Evolutionary conservation across 64 coral and sea anemone genomes (phyloP).

Genomic region (Orbicella faveolata): DNA sequence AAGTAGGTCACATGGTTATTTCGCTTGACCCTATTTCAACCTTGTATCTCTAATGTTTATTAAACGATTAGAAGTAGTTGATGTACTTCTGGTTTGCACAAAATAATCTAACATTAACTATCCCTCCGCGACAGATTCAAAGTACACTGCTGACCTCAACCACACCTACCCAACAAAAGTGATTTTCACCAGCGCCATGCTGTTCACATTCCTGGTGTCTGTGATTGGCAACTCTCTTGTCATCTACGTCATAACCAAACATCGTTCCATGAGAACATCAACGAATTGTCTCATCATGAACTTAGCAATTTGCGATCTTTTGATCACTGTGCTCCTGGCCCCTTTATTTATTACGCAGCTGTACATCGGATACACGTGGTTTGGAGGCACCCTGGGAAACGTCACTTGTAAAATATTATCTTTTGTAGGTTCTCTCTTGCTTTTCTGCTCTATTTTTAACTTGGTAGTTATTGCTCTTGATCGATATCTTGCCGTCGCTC

Average conservation of each 20-base stretch:
- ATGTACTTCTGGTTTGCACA: too few relatives aligned
- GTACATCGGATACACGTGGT: background rate
- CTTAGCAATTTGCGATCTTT: conserved; percentile 29
- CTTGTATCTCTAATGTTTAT: too few relatives aligned
- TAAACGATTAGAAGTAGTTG: too few relatives aligned
- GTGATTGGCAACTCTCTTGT: conserved; percentile 41
- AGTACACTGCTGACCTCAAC: background rate
- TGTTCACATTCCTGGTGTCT: conserved; percentile 8
- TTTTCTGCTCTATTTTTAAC: background rate
- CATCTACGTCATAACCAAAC: conserved; percentile 32
- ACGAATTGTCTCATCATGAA: conserved; percentile 52
- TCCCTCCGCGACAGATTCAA: background rate
- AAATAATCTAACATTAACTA: too few relatives aligned
- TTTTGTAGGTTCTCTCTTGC: background rate
- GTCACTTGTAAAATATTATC: background rate
- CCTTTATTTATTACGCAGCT: background rate
- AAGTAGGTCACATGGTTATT: too few relatives aligned
- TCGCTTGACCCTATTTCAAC: too few relatives aligned
- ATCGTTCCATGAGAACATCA: conserved; percentile 22
- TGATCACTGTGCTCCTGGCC: background rate
- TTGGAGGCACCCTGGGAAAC: background rate
- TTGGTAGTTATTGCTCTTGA: background rate
- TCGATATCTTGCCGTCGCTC: conserved; percentile 1
- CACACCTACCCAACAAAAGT: background rate
- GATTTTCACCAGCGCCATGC: background rate